Evolutionary conservation across 2,888 invertebrate genomes (phyloP), one percentile per base, ranked within the genome.

Genomic region (Galeopsomyia nigrocyanea): DNA sequence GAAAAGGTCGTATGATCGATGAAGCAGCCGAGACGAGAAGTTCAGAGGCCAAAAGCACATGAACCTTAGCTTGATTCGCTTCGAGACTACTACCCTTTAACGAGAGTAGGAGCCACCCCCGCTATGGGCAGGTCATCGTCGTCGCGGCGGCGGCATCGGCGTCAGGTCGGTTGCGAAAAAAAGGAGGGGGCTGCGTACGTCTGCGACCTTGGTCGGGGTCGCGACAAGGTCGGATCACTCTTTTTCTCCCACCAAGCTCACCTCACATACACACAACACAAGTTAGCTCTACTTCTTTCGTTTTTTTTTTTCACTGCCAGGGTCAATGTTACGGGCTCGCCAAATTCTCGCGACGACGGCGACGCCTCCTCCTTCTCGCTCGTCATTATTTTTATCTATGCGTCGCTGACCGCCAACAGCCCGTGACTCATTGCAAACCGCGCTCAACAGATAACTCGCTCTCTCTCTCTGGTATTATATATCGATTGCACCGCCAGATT

Each of bases 281-380:
- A 31, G 31, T 5, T 3, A 31, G 39, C 39, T 39, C 39, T 39
- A 39, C 13, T 39, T 39, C 39, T 39, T 39, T 26, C 26, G 26
- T 5, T 5, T 39, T 39, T 5, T 39, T 39, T 39, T 39, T 10
- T 83, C 84, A 82, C 82, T 84, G 84, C 81, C 84, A 83, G 83
- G 84, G 84, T 84, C 84, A 84, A 83, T 84, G 83, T 84, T 83
- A 83, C 78, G 78, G 68, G 39, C 78, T 71, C 60, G 55, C 55
- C 17, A 66, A 67, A 69, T 74, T 74, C 62, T 39, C 62, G 50
- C 26, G 26, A 26, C 26, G 26, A 26, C 26, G 26, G 13, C 39
- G 13, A 22, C 26, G 26, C 22, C 68, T 46, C 57, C 9, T 19
- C 9, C 64, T 16, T 51, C 47, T 26, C 31, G 17, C 60, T 56